Evolutionary conservation across 2,113 vertebrate species (phyloP).

Genomic region (Rhizomys pruinosus): DNA sequence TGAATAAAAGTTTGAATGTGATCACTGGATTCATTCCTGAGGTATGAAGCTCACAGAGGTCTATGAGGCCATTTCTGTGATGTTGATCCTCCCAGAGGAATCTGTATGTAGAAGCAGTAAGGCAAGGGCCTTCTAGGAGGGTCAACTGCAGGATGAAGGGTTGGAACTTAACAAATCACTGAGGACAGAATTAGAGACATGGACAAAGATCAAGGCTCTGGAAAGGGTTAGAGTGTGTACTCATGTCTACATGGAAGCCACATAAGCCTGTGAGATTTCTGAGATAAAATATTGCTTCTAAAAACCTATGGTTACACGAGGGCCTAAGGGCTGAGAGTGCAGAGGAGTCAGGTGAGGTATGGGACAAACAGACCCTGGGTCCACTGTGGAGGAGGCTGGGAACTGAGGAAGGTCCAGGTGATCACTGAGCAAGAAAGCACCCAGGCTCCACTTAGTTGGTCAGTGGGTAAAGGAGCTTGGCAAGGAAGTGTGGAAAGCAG

Average conservation of each 20-base stretch:
- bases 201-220: rapidly evolving
- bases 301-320: rapidly evolving
- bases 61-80: not conserved
- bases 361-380: not conserved
- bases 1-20: rapidly evolving
- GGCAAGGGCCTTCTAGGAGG: not conserved
- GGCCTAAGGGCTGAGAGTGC: not conserved
- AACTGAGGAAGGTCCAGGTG: not conserved
- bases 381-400: too few species aligned
- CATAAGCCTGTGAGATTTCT: rapidly evolving
- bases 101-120: rapidly evolving
- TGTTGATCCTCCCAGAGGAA: rapidly evolving
- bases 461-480: too few species aligned
- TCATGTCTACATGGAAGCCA: not conserved
- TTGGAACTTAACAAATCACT: not conserved
- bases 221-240: too few species aligned
- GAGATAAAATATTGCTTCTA: not conserved
- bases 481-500: not conserved
- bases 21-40: slow-evolving; percentile 46
- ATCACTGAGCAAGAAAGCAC: not conserved
- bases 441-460: rapidly evolving
- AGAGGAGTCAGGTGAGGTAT: rapidly evolving
- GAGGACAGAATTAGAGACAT: not conserved
- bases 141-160: not conserved
- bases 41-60: slow-evolving; percentile 65